Evolutionary conservation across 2,888 invertebrate genomes (phyloP), one percentile per base, ranked within the genome.

Genomic region (Arrhopalites spinosus): DNA sequence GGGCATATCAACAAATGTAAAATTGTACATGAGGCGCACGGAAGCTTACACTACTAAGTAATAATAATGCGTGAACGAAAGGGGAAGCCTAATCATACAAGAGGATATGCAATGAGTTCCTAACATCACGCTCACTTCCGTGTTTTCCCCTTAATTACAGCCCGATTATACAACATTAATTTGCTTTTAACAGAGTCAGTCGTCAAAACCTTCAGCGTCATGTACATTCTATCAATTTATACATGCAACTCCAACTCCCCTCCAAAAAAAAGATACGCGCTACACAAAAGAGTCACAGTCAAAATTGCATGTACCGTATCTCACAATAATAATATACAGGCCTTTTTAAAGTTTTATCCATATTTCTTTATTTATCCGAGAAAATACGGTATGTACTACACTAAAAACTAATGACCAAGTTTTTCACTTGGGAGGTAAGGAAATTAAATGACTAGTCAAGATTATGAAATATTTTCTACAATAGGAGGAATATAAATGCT

Each of bases 81-180:
- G 59, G 23, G 25, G 25, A 59, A 59, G 25, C 27, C 59, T 59
- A 59, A 59, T 59, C 23, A 59, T 27, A 59, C 59, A 59, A 59
- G 25, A 25, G 27, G 25, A 59, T 59, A 25, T 25, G 59, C 59
- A 59, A 59, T 20, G 71, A 59, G 43, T 20, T 71, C 50, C 23
- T 30, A 61, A 43, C 43, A 59, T 71, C 59, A 73, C 76, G 76
- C 69, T 56, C 73, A 69, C 67, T 76, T 76, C 76, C 76, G 76
- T 76, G 76, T 67, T 73, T n/a, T 63, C 68, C 73, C 76, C 76
- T 76, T 73, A 76, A 76, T 76, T 76, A 76, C 67, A 76, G 72
- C 72, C n/a, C 59, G 45, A 76, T 76, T 76, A 71, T 43, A 76
- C 72, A 76, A 76, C 76, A 76, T 76, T 76, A 76, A 76, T 76